These are phyloP conservation scores for Drosophila paucipuncta DNA, from an alignment of 2,888 invertebrate species.

Conservation along the genomic window DNA sequence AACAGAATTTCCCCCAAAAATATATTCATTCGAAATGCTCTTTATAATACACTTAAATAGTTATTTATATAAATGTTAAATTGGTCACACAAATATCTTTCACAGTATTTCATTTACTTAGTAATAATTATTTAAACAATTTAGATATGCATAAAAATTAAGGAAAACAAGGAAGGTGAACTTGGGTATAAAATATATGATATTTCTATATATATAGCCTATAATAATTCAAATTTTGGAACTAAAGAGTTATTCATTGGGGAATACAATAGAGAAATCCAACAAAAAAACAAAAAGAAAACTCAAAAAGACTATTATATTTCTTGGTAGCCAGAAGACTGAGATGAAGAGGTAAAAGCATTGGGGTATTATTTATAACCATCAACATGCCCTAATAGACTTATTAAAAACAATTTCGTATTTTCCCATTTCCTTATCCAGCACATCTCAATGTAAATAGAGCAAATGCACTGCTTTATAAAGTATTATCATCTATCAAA, in stretches of 20 bases:
- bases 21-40: not conserved
- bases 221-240: not conserved
- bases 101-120: slow-evolving; percentile 28
- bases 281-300: not conserved
- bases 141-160: not conserved
- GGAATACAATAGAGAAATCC: not conserved
- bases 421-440: not conserved
- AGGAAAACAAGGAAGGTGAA: not conserved
- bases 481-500: not conserved
- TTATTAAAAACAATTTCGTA: not conserved
- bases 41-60: not conserved
- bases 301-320: not conserved
- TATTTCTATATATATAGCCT: not conserved
- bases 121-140: slow-evolving; percentile 1
- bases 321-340: not conserved
- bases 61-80: not conserved
- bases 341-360: not conserved
- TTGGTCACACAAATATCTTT: not conserved
- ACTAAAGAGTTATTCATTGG: not conserved
- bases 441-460: not conserved
- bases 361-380: not conserved
- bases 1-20: not conserved
- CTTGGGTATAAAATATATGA: not conserved
- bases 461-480: not conserved
- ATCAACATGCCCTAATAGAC: not conserved